These are phyloP conservation scores for Macropodus opercularis DNA, from an alignment of 2,797 vertebrate genomes.

Conservation along the genomic window DNA sequence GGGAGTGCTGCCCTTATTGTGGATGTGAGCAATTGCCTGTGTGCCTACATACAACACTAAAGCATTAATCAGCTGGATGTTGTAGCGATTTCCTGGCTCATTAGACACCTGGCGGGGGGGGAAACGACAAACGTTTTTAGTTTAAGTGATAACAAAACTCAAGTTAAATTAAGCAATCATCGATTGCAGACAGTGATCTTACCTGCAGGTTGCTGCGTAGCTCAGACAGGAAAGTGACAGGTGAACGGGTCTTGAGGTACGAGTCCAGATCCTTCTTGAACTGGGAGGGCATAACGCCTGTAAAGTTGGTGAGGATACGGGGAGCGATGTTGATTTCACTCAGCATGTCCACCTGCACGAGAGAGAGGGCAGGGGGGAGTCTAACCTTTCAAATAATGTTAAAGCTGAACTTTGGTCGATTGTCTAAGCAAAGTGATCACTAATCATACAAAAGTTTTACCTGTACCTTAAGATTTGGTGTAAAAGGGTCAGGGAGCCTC, in stretches of 20 bases:
- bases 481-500: constrained; percentile 99
- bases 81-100: constrained; percentile 98
- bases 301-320: constrained; percentile 98
- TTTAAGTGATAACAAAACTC: too few relatives aligned
- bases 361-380: too few relatives aligned
- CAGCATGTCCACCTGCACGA: constrained; percentile 99
- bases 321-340: constrained; percentile 99
- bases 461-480: constrained; percentile 96
- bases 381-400: neutral
- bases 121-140: too few relatives aligned
- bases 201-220: constrained; percentile 98
- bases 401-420: too few relatives aligned
- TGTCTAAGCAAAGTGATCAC: neutral
- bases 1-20: constrained; percentile 99
- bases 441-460: too few relatives aligned
- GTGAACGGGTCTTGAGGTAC: constrained; percentile 98
- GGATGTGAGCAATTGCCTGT: constrained; percentile 98
- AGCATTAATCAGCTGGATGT: constrained; percentile 99
- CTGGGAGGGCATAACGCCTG: constrained; percentile 98
- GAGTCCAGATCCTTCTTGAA: constrained; percentile 99
- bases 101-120: constrained; percentile 92
- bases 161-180: too few relatives aligned
- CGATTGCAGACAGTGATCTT: neutral
- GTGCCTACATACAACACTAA: constrained; percentile 98
- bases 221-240: constrained; percentile 97